Evolutionary conservation across 1,140 invertebrate genomes (phyloP), one percentile per base, ranked within the genome.

Genomic region (Oedothorax gibbosus): DNA sequence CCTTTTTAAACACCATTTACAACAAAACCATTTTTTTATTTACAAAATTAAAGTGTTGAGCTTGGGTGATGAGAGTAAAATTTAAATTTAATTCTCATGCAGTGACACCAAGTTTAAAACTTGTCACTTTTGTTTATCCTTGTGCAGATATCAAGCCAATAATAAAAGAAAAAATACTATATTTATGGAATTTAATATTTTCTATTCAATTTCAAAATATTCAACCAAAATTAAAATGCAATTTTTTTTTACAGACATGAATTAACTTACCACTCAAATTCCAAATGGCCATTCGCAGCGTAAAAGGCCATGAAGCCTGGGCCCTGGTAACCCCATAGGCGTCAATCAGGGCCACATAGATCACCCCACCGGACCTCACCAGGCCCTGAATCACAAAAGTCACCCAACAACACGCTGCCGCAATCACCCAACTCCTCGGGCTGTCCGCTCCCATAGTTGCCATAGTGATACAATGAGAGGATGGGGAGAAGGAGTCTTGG

Each of bases 321-420:
- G 77, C 18, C 53, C 85, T 86, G 35, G 14, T 77, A 12, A 85
- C 78, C 20, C 49, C 35, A 68, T 78, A 87, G 50, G 50, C 50
- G 18, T 86, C 86, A 12, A 87, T 85, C 14, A 86, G 75, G 79
- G 76, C 87, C 49, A 87, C 82, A 62, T 86, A 87, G 12, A 87
- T 49, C 5, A 86, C 78, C 20, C 86, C 83, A 12, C 53, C 56
- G 12, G 68, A 86, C 49, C 86, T 66, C 6, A 88, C 84, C 10
- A 88, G n/a, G 8, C 87, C 86, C 60, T 87, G 87, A 12, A 87
- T 86, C 6, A 86, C 87, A 20, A 88, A 86, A 65, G 87, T 88
- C 14, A 88, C 82, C 85, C 86, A 88, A 60, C 65, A 86, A 71
- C 85, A 86, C 8, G 85, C 68, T 35, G 62, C 83, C 12, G 87